Evolutionary conservation across 2,797 vertebrate genomes (phyloP).

Genomic region (Pangasius mekongensis): DNA sequence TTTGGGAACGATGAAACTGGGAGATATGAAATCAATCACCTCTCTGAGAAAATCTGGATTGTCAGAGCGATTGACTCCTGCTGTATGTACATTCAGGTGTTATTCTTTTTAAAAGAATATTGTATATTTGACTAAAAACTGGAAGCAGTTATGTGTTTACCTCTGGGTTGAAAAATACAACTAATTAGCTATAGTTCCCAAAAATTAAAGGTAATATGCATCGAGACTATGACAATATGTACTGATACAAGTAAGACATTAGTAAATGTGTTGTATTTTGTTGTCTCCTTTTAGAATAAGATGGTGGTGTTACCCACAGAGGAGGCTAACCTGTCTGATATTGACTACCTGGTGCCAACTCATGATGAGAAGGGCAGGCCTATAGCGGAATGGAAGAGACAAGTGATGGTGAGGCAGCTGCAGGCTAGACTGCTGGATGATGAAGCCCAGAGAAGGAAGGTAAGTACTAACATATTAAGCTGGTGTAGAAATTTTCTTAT

Average conservation of each 20-base stretch:
- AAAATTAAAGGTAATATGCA: not conserved
- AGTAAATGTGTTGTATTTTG: not conserved
- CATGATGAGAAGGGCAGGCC: constrained; percentile 85
- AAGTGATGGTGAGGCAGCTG: constrained; percentile 93
- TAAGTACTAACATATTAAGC: constrained; percentile 46
- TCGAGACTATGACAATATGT: not conserved
- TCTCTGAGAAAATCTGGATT: constrained; percentile 71
- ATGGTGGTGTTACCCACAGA: constrained; percentile 79
- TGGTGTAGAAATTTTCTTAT: not conserved
- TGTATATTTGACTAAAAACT: not conserved
- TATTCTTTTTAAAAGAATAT: not conserved
- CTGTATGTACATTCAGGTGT: constrained; percentile 39
- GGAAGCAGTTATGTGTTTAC: not conserved
- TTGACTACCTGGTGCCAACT: constrained; percentile 90
- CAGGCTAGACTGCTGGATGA: constrained; percentile 82
- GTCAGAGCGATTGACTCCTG: constrained; percentile 64
- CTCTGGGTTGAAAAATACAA: not conserved
- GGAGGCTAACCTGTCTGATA: constrained; percentile 82
- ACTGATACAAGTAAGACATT: not conserved
- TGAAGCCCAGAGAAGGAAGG: constrained; percentile 79
- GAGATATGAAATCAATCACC: constrained; percentile 70
- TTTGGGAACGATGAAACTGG: constrained; percentile 68
- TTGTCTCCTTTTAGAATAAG: constrained; percentile 67
- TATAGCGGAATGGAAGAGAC: constrained; percentile 96
- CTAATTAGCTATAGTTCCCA: not conserved